phyloP scores from a whole-genome alignment of 2,113 vertebrate genomes.

The Pica pica region DNA sequence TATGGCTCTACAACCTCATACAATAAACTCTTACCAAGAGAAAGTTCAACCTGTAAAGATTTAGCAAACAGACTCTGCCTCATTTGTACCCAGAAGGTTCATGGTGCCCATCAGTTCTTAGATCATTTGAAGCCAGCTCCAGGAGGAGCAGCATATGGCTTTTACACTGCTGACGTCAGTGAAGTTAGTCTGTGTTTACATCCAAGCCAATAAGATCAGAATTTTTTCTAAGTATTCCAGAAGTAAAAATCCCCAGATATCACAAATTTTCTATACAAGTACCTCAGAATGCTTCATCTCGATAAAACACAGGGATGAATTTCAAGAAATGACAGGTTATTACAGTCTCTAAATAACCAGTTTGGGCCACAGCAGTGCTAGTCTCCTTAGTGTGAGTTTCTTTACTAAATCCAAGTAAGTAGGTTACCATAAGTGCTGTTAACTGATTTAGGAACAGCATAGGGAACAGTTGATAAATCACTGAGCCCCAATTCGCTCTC shows the following conservation, averaged over 20 bases:
- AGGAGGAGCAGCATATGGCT: background rate
- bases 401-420: background rate
- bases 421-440: background rate
- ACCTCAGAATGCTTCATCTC: background rate
- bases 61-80: background rate
- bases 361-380: background rate
- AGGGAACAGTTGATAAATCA: background rate
- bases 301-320: background rate
- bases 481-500: background rate
- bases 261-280: background rate
- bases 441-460: background rate
- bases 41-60: background rate
- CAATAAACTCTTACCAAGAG: background rate
- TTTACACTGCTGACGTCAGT: background rate
- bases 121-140: background rate
- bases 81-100: background rate
- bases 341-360: background rate
- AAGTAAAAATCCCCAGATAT: background rate
- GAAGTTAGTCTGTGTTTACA: background rate
- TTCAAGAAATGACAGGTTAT: background rate
- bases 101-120: background rate
- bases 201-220: background rate
- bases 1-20: background rate
- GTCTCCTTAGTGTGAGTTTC: background rate
- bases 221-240: background rate